These are phyloP conservation scores for Carassius gibelio DNA, from an alignment of 2,113 vertebrate species.

Conservation along the genomic window DNA sequence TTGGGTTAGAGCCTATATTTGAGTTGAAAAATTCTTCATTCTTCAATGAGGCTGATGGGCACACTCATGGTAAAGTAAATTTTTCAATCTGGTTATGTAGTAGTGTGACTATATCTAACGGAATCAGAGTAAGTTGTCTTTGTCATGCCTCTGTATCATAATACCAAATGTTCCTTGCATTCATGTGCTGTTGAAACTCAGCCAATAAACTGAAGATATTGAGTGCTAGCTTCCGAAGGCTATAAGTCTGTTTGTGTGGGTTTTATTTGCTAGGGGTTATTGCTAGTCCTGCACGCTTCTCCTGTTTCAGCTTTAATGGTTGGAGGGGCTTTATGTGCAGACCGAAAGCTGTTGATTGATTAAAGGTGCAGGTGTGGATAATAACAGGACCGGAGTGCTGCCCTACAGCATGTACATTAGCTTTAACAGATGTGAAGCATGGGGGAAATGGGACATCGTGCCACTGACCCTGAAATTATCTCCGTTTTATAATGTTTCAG, in stretches of 20 bases:
- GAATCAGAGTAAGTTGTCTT: background rate
- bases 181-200: background rate
- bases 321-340: background rate
- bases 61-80: background rate
- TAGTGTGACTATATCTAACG: background rate
- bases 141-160: background rate
- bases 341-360: constrained; percentile 25
- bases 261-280: constrained; percentile 1
- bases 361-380: constrained; percentile 31
- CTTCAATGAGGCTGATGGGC: background rate
- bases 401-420: constrained; percentile 15
- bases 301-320: background rate
- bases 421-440: constrained; percentile 23
- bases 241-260: background rate
- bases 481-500: background rate
- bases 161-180: background rate
- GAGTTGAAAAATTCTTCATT: background rate
- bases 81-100: background rate
- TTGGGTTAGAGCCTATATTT: too few relatives aligned
- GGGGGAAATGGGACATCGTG: background rate
- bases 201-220: background rate
- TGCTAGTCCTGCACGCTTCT: background rate
- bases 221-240: background rate
- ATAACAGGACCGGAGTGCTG: constrained; percentile 11
- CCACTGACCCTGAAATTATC: constrained; percentile 6